Conservation (phyloP, 1,140 invertebrate species). For the Microplitis demolitor region DNA sequence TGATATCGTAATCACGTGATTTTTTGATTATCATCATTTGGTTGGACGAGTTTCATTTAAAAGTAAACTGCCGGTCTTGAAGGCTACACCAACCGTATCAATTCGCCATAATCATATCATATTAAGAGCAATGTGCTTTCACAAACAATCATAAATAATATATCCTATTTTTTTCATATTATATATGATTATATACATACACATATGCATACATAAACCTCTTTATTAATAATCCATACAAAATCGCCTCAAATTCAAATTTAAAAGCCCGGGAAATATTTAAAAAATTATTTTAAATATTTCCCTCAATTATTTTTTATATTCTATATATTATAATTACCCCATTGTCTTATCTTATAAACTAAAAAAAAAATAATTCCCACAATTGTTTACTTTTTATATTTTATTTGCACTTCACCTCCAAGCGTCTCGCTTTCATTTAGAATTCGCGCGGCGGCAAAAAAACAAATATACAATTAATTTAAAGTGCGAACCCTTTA, state of each 20-base stretch:
- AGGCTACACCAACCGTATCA: slow-evolving; percentile 8
- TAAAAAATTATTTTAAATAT: background rate
- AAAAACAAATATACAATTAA: background rate
- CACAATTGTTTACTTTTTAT: background rate
- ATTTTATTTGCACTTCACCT: slow-evolving; percentile 5
- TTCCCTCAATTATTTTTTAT: background rate
- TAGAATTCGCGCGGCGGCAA: background rate
- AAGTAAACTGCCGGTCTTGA: slow-evolving; percentile 10
- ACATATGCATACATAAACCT: no score
- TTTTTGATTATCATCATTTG: slow-evolving; percentile 14
- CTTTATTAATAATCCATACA: no score
- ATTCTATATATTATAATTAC: background rate
- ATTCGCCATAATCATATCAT: background rate
- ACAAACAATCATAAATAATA: background rate
- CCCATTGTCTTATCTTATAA: background rate
- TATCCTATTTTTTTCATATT: background rate
- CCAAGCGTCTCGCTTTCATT: background rate
- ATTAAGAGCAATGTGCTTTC: background rate
- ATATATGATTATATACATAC: no score
- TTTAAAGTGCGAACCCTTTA: background rate
- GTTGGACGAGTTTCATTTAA: background rate
- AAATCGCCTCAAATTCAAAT: no score
- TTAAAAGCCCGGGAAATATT: no score
- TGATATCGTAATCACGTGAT: background rate
- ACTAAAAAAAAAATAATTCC: background rate